Conservation (phyloP, 2,797 vertebrate genomes). For the Pangasius sanitwongsei region DNA sequence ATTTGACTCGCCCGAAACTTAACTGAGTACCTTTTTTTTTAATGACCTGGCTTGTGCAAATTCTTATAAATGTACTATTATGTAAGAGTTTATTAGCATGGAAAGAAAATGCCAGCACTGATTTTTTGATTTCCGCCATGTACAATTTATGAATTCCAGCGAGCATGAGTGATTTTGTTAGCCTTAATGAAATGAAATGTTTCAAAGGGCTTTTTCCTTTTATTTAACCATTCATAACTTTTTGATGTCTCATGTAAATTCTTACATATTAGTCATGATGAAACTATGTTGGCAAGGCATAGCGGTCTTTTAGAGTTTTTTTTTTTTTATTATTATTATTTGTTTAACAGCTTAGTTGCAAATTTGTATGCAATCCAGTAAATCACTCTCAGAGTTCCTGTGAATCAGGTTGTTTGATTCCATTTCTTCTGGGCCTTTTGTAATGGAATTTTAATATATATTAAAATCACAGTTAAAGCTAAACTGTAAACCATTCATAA, state of each 20-base stretch:
- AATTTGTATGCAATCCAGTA: neutral
- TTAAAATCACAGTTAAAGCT: neutral
- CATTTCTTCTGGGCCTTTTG: neutral
- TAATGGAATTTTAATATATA: neutral
- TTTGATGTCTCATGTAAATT: neutral
- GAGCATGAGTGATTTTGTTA: neutral
- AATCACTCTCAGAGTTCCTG: neutral
- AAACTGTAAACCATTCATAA: neutral
- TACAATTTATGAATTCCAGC: neutral
- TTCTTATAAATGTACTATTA: neutral
- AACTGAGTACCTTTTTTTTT: neutral
- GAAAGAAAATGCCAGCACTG: neutral
- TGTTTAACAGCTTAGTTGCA: neutral
- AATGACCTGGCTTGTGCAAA: neutral
- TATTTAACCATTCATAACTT: neutral
- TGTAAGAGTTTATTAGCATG: neutral
- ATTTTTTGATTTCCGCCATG: neutral
- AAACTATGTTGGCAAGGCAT: neutral
- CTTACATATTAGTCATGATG: neutral
- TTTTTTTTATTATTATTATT: neutral
- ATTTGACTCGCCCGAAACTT: neutral
- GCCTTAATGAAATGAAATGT: neutral
- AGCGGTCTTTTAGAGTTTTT: neutral
- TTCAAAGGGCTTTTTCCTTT: neutral
- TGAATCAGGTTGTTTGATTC: neutral